Evolutionary conservation across 2,113 vertebrate species (phyloP).

Genomic region (Galemys pyrenaicus): DNA sequence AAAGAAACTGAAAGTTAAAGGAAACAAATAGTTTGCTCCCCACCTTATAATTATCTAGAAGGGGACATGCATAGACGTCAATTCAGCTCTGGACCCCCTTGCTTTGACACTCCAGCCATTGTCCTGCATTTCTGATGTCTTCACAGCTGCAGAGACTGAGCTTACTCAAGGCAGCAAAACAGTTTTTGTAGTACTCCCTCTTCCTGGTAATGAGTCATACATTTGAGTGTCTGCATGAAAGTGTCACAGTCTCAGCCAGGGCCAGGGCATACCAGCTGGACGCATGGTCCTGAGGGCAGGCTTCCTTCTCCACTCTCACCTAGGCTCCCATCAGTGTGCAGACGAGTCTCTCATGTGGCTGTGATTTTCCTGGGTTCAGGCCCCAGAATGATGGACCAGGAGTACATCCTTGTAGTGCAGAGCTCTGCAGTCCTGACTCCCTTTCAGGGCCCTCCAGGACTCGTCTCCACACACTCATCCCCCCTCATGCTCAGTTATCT

Average conservation of each 20-base stretch:
- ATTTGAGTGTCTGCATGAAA: neutral
- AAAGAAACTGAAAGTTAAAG: neutral
- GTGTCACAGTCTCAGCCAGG: neutral
- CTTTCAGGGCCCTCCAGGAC: too few relatives aligned
- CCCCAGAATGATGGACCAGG: neutral
- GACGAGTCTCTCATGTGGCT: neutral
- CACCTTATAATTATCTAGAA: neutral
- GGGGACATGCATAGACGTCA: neutral
- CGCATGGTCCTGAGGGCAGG: neutral
- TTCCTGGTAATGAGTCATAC: neutral
- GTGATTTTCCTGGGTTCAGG: neutral
- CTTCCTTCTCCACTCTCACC: neutral
- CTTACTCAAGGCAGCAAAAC: neutral
- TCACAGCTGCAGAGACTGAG: neutral
- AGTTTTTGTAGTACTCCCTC: too few relatives aligned
- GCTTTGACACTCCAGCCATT: too few relatives aligned
- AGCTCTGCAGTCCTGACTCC: too few relatives aligned
- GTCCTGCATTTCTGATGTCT: neutral
- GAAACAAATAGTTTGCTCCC: neutral
- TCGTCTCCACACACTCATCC: neutral
- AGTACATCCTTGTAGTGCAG: neutral
- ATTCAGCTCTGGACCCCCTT: neutral
- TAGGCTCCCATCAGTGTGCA: too few relatives aligned
- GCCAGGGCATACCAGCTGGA: neutral
- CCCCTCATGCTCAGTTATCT: too few relatives aligned